A percentile compares a stretch with the other conserved stretches of the same genome.
Conservation (phyloP, 2,797 vertebrate species). For the Artibeus lituratus region DNA sequence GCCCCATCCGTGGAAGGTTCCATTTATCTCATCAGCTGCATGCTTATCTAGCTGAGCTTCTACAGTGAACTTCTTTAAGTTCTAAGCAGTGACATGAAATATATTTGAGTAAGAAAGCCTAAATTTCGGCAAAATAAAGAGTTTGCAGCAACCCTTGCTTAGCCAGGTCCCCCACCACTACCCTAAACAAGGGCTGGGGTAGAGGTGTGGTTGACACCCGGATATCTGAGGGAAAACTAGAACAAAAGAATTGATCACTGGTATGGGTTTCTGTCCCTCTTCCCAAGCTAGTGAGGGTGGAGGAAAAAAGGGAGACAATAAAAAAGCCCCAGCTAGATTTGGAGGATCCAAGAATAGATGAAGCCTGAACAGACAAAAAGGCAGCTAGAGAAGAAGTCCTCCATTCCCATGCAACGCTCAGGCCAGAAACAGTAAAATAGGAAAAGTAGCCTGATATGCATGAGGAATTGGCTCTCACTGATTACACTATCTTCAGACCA, state of each 20-base stretch:
- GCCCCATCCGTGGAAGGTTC: not conserved
- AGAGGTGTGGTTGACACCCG: not conserved
- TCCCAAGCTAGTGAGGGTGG: not conserved
- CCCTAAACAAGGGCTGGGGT: not conserved
- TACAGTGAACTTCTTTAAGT: not conserved
- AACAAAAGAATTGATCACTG: not conserved
- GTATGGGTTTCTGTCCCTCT: not conserved
- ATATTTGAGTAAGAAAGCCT: not conserved
- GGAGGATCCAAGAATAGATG: not conserved
- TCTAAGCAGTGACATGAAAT: not conserved
- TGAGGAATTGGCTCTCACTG: not conserved
- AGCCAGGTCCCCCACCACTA: not conserved
- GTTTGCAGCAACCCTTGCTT: not conserved
- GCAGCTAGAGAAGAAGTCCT: not conserved
- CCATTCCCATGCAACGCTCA: not conserved
- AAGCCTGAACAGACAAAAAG: not conserved
- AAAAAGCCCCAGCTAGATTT: not conserved
- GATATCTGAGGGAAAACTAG: not conserved
- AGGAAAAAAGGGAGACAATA: not conserved
- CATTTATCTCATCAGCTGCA: not conserved
- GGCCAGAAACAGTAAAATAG: not conserved
- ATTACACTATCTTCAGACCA: not conserved
- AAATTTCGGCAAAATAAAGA: not conserved
- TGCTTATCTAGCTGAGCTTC: not conserved
- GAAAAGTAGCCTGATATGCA: not conserved